A percentile compares a stretch with the other conserved stretches of the same genome.
Conservation (phyloP, 2,797 vertebrate species). For the Cyprinella venusta region DNA sequence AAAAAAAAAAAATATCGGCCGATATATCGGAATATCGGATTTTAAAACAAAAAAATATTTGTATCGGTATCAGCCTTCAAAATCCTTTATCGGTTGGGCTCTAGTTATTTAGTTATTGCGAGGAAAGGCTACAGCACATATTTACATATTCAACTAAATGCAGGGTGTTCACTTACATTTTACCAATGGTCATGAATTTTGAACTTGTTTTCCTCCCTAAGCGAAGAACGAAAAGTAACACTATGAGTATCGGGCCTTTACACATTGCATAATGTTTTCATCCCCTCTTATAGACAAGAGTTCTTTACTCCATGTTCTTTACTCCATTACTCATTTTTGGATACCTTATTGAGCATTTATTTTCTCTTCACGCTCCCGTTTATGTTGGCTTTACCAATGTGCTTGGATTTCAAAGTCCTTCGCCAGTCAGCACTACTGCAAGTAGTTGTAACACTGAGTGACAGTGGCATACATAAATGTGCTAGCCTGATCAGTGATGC, state of each 20-base stretch:
- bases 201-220: neutral
- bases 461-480: constrained; percentile 42
- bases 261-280: neutral
- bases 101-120: no score
- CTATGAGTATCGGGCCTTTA: neutral
- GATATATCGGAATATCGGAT: no score
- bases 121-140: neutral
- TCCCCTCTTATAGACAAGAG: neutral
- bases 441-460: constrained; percentile 37
- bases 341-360: neutral
- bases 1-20: no score
- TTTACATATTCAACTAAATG: neutral
- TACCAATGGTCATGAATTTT: neutral
- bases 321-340: neutral
- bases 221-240: neutral
- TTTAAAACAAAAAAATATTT: no score
- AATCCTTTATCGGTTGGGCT: no score
- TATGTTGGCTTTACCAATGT: constrained; percentile 34
- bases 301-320: constrained; percentile 21
- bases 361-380: constrained; percentile 40
- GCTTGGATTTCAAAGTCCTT: constrained; percentile 38
- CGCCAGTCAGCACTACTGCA: constrained; percentile 37
- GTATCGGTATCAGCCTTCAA: no score
- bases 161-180: no score
- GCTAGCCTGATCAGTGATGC: constrained; percentile 30